Base-by-base conservation (phyloP, 2,888 invertebrate species). In the Volucella inflata region DNA sequence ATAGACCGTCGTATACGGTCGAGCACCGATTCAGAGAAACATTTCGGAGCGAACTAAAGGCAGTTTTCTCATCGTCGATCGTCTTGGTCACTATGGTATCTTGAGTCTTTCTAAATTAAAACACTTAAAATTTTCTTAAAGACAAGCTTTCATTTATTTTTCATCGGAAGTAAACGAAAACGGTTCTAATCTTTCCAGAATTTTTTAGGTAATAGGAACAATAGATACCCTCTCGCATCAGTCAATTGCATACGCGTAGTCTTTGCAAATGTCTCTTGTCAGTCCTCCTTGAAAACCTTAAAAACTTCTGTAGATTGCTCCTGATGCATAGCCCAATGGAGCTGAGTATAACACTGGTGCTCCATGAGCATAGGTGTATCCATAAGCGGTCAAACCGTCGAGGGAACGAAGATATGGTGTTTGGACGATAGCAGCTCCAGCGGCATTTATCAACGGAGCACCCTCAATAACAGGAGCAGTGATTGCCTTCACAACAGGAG, bases 401-500 rank as follows among this genome's bases (percentile, higher is more conserved):
- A 59, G 59, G 10, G 68, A 81, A 6, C 76, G 76, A 8, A 81
- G 42, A 11, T 72, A 85, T 10, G 81, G 81, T 17, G 76, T 12
- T 14, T 71, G 85, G 17, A 85, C 38, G 21, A 77, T 11, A n/a
- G 68, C 51, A 30, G 65, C 53, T n/a, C 60, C 36, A 44, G 42
- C 36, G 44, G 81, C 64, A 17, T 65, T 81, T 59, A 80, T 40
- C 11, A 84, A 46, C 1, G 70, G 80, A 10, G 67, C 59, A 59
- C 59, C 77, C 51, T 85, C 76, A 4, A 87, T 21, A 55, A 78
- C 30, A 6, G 80, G 80, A 55, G 87, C 83, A 21, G 78, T 62
- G 30, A 88, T 87, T 0, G 88, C 87, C 40, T 88, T 88, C 1
- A 88, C 40, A 71, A 84, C 59, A 9, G 88, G 88, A 4, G 87